phyloP scores from a whole-genome alignment of 2,888 invertebrate species.

The Nomada fucata region DNA sequence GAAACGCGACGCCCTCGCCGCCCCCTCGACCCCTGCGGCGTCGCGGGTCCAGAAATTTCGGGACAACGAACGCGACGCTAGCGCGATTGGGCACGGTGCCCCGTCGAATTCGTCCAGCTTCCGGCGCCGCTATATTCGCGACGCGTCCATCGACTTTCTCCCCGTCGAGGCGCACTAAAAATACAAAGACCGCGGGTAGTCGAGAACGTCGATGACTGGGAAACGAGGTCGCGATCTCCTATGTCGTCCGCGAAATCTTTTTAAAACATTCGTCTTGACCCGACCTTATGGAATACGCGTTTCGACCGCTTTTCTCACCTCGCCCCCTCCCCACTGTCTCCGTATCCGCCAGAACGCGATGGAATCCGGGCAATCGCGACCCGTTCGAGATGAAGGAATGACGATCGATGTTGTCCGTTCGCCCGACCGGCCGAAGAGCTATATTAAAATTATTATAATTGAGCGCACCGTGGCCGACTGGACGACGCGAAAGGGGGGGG shows the following conservation, averaged over 20 bases:
- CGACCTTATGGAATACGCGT: not conserved
- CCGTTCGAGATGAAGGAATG: conserved; percentile 2
- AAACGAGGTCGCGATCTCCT: conserved; percentile 9
- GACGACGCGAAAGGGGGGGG: conserved; percentile 42
- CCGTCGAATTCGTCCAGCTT: no score
- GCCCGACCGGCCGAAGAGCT: conserved; percentile 55
- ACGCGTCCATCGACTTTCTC: not conserved
- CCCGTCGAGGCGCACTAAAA: not conserved
- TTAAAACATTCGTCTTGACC: conserved; percentile 12
- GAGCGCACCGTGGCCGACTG: conserved; percentile 26
- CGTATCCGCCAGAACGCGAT: no score
- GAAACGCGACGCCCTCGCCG: no score
- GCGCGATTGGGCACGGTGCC: not conserved
- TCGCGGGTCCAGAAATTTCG: no score
- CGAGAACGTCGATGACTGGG: not conserved
- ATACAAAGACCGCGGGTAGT: not conserved
- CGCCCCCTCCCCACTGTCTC: no score
- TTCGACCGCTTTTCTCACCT: no score
- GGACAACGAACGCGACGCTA: no score
- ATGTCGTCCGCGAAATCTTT: conserved; percentile 3
- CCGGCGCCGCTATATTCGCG: no score
- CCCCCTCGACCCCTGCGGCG: no score
- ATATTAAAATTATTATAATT: conserved; percentile 81
- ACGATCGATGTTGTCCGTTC: conserved; percentile 24
- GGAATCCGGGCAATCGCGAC: conserved; percentile 11